phyloP scores from a whole-genome alignment of 2,113 vertebrate genomes.

The Cercopithecus mona region DNA sequence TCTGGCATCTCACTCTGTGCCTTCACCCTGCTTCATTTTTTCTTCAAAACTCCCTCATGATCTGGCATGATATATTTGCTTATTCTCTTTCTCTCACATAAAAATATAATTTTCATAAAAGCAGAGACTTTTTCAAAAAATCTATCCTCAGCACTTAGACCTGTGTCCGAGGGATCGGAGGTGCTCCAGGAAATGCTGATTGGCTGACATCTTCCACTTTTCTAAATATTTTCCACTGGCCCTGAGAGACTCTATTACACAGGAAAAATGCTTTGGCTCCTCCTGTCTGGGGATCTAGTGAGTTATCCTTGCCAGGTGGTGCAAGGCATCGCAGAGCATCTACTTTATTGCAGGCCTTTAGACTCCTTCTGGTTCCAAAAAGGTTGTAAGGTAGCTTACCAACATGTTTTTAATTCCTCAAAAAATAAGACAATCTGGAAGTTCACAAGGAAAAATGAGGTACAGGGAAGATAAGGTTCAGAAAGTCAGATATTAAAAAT shows the following conservation, averaged over 20 bases:
- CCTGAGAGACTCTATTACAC: background rate
- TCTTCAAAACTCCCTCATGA: background rate
- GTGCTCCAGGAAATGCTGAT: fast-evolving
- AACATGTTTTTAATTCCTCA: background rate
- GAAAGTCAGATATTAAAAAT: background rate
- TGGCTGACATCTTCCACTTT: fast-evolving
- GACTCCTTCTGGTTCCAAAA: fast-evolving
- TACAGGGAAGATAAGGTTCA: background rate
- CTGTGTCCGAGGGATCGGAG: fast-evolving
- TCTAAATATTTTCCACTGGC: background rate
- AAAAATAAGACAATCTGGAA: background rate
- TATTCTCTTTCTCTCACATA: background rate
- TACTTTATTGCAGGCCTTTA: fast-evolving
- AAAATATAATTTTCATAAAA: background rate
- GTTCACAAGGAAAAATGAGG: background rate
- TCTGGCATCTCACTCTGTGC: fast-evolving
- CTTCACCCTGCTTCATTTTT: too few species aligned
- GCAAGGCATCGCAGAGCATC: fast-evolving
- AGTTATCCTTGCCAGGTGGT: fast-evolving
- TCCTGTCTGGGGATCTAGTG: fast-evolving
- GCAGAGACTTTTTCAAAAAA: background rate
- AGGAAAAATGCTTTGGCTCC: background rate
- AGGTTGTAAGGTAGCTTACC: background rate
- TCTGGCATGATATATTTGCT: fast-evolving
- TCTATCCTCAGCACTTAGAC: background rate